Evolutionary conservation across 2,797 vertebrate genomes (phyloP), one percentile per base, ranked within the genome.

Genomic region (Heterohyrax brucei): DNA sequence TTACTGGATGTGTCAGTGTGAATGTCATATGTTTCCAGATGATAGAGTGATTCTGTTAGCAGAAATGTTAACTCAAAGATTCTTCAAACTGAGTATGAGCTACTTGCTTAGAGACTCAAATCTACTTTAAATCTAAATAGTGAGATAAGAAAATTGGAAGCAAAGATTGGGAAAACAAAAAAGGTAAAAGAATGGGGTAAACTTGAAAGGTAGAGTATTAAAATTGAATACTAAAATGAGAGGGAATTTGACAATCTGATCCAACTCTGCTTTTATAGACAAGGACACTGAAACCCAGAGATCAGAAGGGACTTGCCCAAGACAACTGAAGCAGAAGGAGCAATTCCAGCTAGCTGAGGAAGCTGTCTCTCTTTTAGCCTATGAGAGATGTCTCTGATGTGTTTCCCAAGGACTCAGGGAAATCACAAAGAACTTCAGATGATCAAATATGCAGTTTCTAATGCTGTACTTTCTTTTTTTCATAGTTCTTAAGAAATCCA

Each of bases 401-500:
- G 6, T 66, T 95, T 87, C 72, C 50, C 59, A 59, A 79, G 84
- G 26, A 62, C 73, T 76, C 61, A 70, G 30, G 81, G n/a, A 64
- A 94, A 81, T 83, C 39, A 85, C 72, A 81, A 22, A 89, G 89
- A 91, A 26, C 19, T 73, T 44, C 24, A 84, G 87, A 86, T 75
- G 56, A 39, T n/a, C 4, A 56, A 26, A 72, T 24, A 56, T 48
- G 46, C 3, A 75, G 48, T 83, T 81, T 77, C 91, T 26, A 62
- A 24, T 44, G 85, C 16, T n/a, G 4, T 91, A 33, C 76, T 26
- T 62, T 70, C 44, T 28, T 30, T 70, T 9, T 44, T 46, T 72
- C 56, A 2, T 0, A 76, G 66, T 95, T 89, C 66, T 0, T 5
- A 64, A 94, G 86, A 94, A 97, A 91, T 93, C 84, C 91, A 95